Percentiles rank a stretch among this genome's conserved stretches.
Conservation (phyloP, 1,140 invertebrate species). For the Formica selysi region DNA sequence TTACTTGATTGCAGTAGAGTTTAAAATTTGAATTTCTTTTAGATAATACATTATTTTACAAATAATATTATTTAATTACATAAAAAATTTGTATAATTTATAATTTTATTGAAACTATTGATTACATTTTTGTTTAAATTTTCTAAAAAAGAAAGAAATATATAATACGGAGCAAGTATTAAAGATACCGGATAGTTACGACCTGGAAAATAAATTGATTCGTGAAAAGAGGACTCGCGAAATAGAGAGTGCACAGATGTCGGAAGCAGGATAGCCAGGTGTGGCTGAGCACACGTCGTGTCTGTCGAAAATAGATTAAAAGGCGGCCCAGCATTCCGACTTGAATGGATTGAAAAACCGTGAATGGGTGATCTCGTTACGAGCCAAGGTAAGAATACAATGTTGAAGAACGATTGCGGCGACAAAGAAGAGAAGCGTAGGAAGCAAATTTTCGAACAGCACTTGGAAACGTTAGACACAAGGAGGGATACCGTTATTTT, state of each 20-base stretch:
- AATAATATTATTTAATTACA: neutral
- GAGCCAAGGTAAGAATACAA: conserved; percentile 27
- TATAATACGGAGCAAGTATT: neutral
- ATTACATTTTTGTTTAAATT: neutral
- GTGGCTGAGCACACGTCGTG: conserved; percentile 59
- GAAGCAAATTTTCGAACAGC: conserved; percentile 33
- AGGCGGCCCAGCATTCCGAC: conserved; percentile 38
- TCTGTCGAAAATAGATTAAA: conserved; percentile 67
- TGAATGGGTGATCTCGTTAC: conserved; percentile 65
- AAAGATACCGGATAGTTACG: conserved; percentile 1
- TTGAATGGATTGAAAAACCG: conserved; percentile 50
- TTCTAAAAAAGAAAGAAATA: neutral
- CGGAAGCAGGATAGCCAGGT: conserved; percentile 73
- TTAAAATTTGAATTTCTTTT: neutral
- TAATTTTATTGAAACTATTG: neutral
- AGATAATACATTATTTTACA: neutral
- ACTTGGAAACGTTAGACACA: conserved; percentile 14
- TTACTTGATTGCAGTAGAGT: neutral
- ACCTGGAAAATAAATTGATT: conserved; percentile 40
- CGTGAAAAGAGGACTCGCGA: conserved; percentile 35
- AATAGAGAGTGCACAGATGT: conserved; percentile 66
- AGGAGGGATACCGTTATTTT: conserved; percentile 1
- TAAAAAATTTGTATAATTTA: neutral
- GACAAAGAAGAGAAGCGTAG: conserved; percentile 21
- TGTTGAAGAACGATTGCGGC: neutral